A percentile compares a stretch with the other conserved stretches of the same genome.
Conservation (phyloP, 1,140 invertebrate genomes). For the Euwallacea similis region DNA sequence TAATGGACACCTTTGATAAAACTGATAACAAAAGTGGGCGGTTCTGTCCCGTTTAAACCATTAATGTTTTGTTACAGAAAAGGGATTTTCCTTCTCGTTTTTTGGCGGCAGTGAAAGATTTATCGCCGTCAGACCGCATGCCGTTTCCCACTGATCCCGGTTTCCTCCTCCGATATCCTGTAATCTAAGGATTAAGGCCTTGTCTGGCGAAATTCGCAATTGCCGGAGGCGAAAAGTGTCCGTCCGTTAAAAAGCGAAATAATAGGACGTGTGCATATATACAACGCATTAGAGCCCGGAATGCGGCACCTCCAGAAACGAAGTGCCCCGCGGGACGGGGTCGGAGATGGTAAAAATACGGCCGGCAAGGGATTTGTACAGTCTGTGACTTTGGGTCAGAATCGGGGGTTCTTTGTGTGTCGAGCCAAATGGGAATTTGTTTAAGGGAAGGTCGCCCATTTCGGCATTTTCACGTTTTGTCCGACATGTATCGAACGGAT, state of each 20-base stretch:
- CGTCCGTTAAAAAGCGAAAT: constrained; percentile 19
- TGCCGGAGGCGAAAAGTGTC: neutral
- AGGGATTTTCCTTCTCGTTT: neutral
- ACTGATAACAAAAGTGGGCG: neutral
- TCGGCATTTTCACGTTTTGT: constrained; percentile 8
- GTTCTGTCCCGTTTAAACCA: neutral
- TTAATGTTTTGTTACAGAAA: neutral
- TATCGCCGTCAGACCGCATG: constrained; percentile 31
- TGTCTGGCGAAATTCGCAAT: constrained; percentile 26
- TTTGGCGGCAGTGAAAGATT: constrained; percentile 17
- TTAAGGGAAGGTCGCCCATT: constrained; percentile 6
- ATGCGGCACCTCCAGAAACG: constrained; percentile 30
- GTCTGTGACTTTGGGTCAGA: constrained; percentile 19
- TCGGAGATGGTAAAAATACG: constrained; percentile 41
- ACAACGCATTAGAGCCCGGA: constrained; percentile 40
- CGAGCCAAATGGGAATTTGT: constrained; percentile 14
- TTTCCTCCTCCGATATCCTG: constrained; percentile 22
- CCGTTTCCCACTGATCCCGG: constrained; percentile 28
- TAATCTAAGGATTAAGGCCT: constrained; percentile 30
- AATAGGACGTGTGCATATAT: constrained; percentile 42
- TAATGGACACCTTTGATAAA: neutral
- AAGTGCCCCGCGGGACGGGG: constrained; percentile 23
- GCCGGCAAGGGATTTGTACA: constrained; percentile 32
- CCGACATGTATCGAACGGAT: neutral
- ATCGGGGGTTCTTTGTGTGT: constrained; percentile 9